phyloP scores from a whole-genome alignment of 2,888 invertebrate species.

The Tenthredo notha region DNA sequence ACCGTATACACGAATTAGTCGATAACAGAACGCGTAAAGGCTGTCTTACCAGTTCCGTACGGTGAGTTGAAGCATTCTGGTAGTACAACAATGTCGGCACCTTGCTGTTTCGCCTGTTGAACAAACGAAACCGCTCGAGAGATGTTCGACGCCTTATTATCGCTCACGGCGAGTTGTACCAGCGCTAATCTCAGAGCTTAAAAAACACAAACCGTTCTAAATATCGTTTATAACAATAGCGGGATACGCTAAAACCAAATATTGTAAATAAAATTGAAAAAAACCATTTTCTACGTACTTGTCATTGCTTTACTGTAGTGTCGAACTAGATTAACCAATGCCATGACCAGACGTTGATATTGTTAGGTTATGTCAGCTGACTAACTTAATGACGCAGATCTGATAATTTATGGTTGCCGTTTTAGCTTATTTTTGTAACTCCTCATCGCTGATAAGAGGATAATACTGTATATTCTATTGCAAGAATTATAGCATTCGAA shows the following conservation, averaged over 20 bases:
- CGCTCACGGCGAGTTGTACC: constrained; percentile 90
- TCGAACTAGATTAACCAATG: constrained; percentile 24
- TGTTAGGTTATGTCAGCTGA: constrained; percentile 44
- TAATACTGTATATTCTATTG: background rate
- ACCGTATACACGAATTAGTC: background rate
- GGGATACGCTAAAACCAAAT: background rate
- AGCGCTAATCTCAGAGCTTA: constrained; percentile 87
- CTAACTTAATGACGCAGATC: background rate
- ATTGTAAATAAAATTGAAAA: background rate
- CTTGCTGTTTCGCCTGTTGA: constrained; percentile 83
- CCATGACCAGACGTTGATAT: background rate
- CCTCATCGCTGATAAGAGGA: background rate
- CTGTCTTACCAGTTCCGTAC: constrained; percentile 87
- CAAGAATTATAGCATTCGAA: background rate
- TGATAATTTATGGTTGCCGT: background rate
- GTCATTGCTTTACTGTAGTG: constrained; percentile 45
- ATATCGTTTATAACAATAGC: background rate
- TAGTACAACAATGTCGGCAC: constrained; percentile 84
- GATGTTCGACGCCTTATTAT: constrained; percentile 88
- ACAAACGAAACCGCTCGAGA: constrained; percentile 86
- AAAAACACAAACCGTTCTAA: constrained; percentile 57
- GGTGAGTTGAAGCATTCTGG: constrained; percentile 98
- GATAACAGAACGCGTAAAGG: background rate
- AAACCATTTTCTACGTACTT: constrained; percentile 16
- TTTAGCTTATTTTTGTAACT: background rate